Evolutionary conservation across 1,140 invertebrate species (phyloP).

Genomic region (Drosophila sproati): DNA sequence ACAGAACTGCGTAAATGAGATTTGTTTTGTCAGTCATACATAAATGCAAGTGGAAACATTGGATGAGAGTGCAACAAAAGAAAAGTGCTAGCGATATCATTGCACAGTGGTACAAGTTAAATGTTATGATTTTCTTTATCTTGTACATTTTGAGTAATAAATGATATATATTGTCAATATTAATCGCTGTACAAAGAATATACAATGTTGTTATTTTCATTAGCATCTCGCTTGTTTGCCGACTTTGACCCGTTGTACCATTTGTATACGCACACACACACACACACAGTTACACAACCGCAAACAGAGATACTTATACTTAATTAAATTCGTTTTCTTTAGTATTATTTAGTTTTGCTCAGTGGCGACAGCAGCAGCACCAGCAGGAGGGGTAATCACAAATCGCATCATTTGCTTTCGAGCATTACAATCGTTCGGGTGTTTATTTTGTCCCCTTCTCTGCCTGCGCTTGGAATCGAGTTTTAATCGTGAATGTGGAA

Average conservation of each 20-base stretch:
- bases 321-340: slow-evolving; percentile 69
- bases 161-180: too few species aligned
- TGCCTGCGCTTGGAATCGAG: slow-evolving; percentile 24
- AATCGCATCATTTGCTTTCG: slow-evolving; percentile 72
- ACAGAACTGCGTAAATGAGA: slow-evolving; percentile 21
- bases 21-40: slow-evolving; percentile 4
- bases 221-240: not conserved
- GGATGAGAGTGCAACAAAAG: slow-evolving; percentile 27
- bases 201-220: not conserved
- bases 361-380: slow-evolving; percentile 12
- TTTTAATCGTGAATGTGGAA: slow-evolving; percentile 24
- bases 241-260: slow-evolving; percentile 41
- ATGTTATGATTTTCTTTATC: not conserved
- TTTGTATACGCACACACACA: slow-evolving; percentile 37
- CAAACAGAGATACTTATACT: slow-evolving; percentile 56
- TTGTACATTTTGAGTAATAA: too few species aligned
- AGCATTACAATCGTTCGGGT: slow-evolving; percentile 62
- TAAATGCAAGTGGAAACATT: slow-evolving; percentile 9
- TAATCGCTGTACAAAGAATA: too few species aligned
- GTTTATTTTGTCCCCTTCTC: slow-evolving; percentile 12
- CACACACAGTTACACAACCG: slow-evolving; percentile 5
- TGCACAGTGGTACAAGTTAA: slow-evolving; percentile 27
- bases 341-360: slow-evolving; percentile 43
- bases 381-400: slow-evolving; percentile 49
- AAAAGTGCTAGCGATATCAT: slow-evolving; percentile 33